A percentile compares a stretch with the other conserved stretches of the same genome.
phyloP scores from a whole-genome alignment of 2,113 vertebrate genomes.

The Caloenas nicobarica region DNA sequence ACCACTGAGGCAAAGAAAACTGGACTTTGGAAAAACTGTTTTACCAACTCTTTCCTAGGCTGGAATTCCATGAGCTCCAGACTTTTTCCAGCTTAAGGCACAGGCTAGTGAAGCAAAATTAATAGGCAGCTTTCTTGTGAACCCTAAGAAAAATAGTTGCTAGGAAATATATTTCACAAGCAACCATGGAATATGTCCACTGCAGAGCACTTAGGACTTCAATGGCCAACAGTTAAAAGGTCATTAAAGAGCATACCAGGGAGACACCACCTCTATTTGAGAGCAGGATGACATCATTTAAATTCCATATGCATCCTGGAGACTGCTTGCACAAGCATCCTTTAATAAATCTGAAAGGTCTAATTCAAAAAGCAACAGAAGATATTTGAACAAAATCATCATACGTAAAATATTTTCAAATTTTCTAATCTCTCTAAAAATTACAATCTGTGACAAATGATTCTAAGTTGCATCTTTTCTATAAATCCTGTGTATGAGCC shows the following conservation, averaged over 20 bases:
- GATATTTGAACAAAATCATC: neutral
- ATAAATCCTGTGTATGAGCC: neutral
- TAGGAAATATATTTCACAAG: neutral
- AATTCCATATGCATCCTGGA: neutral
- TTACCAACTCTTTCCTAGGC: neutral
- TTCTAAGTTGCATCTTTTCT: neutral
- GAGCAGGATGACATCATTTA: neutral
- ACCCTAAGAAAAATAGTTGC: neutral
- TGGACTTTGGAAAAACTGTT: neutral
- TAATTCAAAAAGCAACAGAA: neutral
- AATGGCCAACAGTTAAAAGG: neutral
- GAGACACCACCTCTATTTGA: neutral
- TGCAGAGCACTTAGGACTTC: neutral
- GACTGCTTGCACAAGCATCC: neutral
- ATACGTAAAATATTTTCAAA: neutral
- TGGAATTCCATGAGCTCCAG: neutral
- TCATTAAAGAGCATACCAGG: neutral
- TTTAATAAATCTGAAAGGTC: neutral
- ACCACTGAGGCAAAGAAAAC: neutral
- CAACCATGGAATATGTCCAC: neutral
- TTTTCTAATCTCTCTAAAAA: neutral
- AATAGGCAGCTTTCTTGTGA: neutral
- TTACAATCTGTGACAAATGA: neutral
- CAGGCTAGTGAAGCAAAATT: neutral
- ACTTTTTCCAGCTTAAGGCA: neutral